phyloP scores from a whole-genome alignment of 2,113 vertebrate genomes.

The Pampusana beccarii region DNA sequence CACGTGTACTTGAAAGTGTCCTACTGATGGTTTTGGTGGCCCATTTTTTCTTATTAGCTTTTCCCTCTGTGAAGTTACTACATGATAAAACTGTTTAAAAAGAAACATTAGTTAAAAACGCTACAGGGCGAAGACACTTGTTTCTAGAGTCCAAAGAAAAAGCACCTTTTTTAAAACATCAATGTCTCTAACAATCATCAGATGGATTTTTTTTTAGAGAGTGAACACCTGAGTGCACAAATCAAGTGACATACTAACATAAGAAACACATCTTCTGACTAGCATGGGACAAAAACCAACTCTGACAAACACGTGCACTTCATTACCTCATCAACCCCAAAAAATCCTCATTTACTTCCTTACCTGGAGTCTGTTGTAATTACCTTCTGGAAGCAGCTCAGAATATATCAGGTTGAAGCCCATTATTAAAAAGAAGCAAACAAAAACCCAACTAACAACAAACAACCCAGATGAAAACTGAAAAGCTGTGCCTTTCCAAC shows the following conservation, averaged over 20 bases:
- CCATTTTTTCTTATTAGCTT: background rate
- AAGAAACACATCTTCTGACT: background rate
- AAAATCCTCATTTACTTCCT: background rate
- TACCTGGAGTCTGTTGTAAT: background rate
- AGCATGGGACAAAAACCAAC: background rate
- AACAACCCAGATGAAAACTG: background rate
- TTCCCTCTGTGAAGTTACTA: background rate
- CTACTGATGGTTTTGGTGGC: background rate
- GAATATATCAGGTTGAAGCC: background rate
- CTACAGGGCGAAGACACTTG: background rate
- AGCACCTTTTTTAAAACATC: background rate
- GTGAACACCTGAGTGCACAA: background rate
- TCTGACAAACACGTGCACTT: background rate
- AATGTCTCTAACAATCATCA: background rate
- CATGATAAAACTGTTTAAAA: background rate
- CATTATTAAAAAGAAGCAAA: background rate
- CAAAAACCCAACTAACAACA: too few relatives aligned
- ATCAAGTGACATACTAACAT: background rate
- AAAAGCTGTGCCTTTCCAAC: background rate
- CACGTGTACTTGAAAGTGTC: background rate
- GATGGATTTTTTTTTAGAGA: background rate
- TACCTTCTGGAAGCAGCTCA: background rate
- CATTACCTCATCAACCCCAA: fast-evolving
- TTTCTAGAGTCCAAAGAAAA: background rate
- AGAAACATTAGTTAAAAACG: background rate